These are phyloP conservation scores for Sebastes glaucus DNA, from an alignment of 2,797 vertebrate species.

Conservation along the genomic window DNA sequence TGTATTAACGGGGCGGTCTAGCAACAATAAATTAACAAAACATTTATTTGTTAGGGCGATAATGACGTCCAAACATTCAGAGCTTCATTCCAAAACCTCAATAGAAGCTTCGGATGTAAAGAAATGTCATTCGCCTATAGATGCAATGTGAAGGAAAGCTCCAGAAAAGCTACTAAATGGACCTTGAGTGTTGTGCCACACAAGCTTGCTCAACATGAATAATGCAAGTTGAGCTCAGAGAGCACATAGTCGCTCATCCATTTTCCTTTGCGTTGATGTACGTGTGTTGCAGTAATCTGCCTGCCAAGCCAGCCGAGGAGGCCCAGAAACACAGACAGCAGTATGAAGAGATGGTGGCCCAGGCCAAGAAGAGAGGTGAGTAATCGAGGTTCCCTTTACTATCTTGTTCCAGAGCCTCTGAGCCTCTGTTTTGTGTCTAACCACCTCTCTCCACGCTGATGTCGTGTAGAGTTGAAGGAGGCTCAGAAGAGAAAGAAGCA, in stretches of 20 bases:
- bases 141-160: neutral
- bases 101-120: neutral
- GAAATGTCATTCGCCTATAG: neutral
- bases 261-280: neutral
- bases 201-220: conserved; percentile 56
- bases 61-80: neutral
- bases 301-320: conserved; percentile 95
- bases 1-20: accelerated
- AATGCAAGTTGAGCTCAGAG: conserved; percentile 52
- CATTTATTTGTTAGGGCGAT: no score
- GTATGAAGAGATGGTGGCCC: conserved; percentile 97
- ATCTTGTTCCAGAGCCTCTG: neutral
- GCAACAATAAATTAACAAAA: neutral
- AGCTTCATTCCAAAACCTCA: neutral
- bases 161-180: neutral
- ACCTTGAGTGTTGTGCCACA: neutral
- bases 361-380: conserved; percentile 92
- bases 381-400: neutral
- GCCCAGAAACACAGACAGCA: conserved; percentile 93
- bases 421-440: neutral
- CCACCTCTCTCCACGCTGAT: neutral
- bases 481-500: conserved; percentile 92
- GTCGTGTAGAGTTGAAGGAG: conserved; percentile 88
- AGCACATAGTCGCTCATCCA: neutral
- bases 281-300: conserved; percentile 87